These are phyloP conservation scores for Ctenoplectra terminalis DNA, from an alignment of 1,140 invertebrate genomes.

Conservation along the genomic window DNA sequence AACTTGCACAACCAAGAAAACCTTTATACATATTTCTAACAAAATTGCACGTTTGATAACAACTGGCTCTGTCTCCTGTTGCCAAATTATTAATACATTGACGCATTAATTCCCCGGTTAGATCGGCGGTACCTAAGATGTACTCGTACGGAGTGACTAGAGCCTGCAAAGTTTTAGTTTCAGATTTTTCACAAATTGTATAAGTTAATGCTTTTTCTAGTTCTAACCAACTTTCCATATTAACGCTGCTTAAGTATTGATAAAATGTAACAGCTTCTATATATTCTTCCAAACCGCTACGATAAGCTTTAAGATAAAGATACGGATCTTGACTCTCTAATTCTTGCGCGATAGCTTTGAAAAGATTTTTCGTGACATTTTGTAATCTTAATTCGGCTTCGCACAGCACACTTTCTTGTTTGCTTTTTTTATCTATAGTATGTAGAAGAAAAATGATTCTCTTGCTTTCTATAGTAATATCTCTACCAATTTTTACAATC, in stretches of 20 bases:
- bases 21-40: slow-evolving; percentile 89
- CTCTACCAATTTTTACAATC: slow-evolving; percentile 92
- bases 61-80: slow-evolving; percentile 89
- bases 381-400: slow-evolving; percentile 87
- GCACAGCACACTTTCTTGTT: slow-evolving; percentile 83
- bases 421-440: slow-evolving; percentile 86
- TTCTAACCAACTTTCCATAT: slow-evolving; percentile 79
- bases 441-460: slow-evolving; percentile 94
- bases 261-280: slow-evolving; percentile 92
- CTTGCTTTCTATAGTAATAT: slow-evolving; percentile 97
- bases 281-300: slow-evolving; percentile 92
- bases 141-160: slow-evolving; percentile 87
- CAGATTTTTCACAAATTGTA: slow-evolving; percentile 47
- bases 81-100: slow-evolving; percentile 93
- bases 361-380: slow-evolving; percentile 85
- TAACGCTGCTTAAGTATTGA: slow-evolving; percentile 85
- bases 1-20: slow-evolving; percentile 85
- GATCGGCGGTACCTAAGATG: slow-evolving; percentile 93
- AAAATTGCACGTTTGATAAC: slow-evolving; percentile 88
- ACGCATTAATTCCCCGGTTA: slow-evolving; percentile 95
- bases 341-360: slow-evolving; percentile 89
- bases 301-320: slow-evolving; percentile 90
- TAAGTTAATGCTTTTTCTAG: slow-evolving; percentile 82
- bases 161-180: slow-evolving; percentile 59
- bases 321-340: slow-evolving; percentile 88